These are phyloP conservation scores for Rhinogobio ventralis DNA, from an alignment of 2,797 vertebrate species.

Conservation along the genomic window DNA sequence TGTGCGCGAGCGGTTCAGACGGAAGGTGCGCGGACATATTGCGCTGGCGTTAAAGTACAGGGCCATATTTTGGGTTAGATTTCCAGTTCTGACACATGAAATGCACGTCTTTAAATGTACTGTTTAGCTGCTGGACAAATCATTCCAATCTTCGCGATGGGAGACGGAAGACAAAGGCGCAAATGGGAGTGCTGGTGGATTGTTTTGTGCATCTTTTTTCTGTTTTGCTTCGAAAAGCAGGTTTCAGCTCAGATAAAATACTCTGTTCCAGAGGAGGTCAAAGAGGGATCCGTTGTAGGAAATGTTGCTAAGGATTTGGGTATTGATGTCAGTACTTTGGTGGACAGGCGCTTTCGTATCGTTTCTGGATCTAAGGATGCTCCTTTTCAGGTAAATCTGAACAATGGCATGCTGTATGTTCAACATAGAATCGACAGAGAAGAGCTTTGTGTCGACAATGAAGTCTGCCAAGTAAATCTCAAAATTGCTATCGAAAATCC, in stretches of 20 bases:
- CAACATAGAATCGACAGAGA: constrained; percentile 71
- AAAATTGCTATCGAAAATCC: constrained; percentile 80
- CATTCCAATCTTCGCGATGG: constrained; percentile 10
- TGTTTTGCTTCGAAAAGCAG: neutral
- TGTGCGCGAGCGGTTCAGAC: neutral
- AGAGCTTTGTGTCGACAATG: constrained; percentile 53
- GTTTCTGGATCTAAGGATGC: constrained; percentile 72
- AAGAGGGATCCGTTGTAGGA: constrained; percentile 76
- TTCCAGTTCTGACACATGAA: neutral
- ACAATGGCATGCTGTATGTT: constrained; percentile 66
- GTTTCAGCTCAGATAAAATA: constrained; percentile 71
- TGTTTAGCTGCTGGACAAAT: neutral
- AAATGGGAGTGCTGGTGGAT: constrained; percentile 4
- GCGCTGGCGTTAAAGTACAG: neutral
- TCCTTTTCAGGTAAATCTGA: constrained; percentile 64
- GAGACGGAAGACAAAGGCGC: constrained; percentile 26
- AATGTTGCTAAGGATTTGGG: constrained; percentile 80
- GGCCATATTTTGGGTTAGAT: neutral
- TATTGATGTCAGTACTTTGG: constrained; percentile 69
- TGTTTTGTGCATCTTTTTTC: neutral
- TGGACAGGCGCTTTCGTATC: constrained; percentile 73
- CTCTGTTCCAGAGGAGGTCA: constrained; percentile 71
- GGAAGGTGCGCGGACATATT: neutral
- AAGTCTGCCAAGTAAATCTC: constrained; percentile 68
- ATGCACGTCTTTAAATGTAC: neutral